A percentile compares a stretch with the other conserved stretches of the same genome.
Conservation (phyloP, 2,113 vertebrate species). For the Craseonycteris thonglongyai region DNA sequence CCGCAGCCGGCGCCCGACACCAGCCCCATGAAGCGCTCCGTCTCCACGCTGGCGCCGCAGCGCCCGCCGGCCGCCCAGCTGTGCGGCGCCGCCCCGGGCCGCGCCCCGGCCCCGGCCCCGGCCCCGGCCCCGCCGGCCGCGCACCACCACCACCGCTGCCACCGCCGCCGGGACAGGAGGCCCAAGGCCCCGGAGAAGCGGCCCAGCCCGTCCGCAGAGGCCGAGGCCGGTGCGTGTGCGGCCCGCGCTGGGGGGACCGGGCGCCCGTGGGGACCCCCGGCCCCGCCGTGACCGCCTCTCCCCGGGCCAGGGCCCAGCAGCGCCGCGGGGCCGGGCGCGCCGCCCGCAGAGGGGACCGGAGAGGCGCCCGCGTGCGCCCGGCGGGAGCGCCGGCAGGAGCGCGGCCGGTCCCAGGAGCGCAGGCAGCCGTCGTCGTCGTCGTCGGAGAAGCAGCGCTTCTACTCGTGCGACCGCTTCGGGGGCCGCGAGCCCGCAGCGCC, state of each 20-base stretch:
- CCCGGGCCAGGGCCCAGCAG: background rate
- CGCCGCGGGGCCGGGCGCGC: background rate
- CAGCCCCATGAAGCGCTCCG: conserved; percentile 93
- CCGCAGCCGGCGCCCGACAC: conserved; percentile 86
- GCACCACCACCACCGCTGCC: conserved; percentile 92
- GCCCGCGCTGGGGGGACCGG: background rate
- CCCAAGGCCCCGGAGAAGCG: conserved; percentile 90
- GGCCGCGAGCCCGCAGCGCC: conserved; percentile 88
- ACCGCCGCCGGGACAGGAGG: conserved; percentile 90
- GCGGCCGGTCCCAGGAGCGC: conserved; percentile 93
- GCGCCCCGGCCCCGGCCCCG: conserved; percentile 70
- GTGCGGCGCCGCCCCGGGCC: conserved; percentile 83
- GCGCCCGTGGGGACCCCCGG: background rate
- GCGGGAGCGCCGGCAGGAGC: conserved; percentile 82
- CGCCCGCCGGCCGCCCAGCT: conserved; percentile 83
- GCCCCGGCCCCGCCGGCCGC: conserved; percentile 86
- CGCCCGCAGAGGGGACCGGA: conserved; percentile 47
- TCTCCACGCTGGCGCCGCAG: conserved; percentile 89
- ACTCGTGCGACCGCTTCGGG: conserved; percentile 94
- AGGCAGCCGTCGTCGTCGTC: conserved; percentile 92
- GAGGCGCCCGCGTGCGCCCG: conserved; percentile 69
- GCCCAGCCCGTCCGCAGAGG: conserved; percentile 75
- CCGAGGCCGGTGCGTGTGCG: conserved; percentile 78
- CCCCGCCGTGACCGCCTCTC: background rate
- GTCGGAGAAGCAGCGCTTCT: conserved; percentile 93